Conservation (phyloP, 2,797 vertebrate species). For the Sebastes nivosus region DNA sequence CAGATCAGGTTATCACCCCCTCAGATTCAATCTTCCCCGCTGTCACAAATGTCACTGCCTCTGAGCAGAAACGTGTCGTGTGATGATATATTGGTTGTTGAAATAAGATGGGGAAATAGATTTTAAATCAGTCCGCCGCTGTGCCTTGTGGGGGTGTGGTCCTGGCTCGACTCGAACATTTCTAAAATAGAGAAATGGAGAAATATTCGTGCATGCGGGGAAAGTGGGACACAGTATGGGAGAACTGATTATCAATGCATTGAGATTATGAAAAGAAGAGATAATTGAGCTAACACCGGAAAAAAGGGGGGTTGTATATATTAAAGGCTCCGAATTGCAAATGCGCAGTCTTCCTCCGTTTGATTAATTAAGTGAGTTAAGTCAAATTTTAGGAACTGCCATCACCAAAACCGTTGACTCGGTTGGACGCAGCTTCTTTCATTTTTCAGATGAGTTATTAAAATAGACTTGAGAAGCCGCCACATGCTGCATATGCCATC, state of each 20-base stretch:
- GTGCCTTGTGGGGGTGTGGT: conserved; percentile 43
- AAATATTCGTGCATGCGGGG: conserved; percentile 40
- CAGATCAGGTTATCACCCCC: conserved; percentile 67
- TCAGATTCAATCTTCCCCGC: conserved; percentile 66
- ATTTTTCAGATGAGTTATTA: background rate
- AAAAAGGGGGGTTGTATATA: conserved; percentile 22
- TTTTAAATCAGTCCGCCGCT: conserved; percentile 59
- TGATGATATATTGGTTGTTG: conserved; percentile 65
- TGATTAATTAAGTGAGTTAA: conserved; percentile 39
- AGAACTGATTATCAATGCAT: conserved; percentile 61
- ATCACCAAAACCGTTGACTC: conserved; percentile 18
- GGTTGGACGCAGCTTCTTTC: background rate
- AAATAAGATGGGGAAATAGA: conserved; percentile 67
- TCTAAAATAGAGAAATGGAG: conserved; percentile 48
- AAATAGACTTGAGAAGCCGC: background rate
- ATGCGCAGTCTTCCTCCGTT: conserved; percentile 24
- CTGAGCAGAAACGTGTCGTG: conserved; percentile 49
- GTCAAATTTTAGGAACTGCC: conserved; percentile 23
- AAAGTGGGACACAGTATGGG: conserved; percentile 67
- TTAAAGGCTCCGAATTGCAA: conserved; percentile 43
- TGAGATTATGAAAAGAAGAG: conserved; percentile 41
- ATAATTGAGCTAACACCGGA: conserved; percentile 59
- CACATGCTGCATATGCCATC: background rate
- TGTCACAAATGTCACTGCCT: conserved; percentile 69
- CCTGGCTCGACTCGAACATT: conserved; percentile 34